Percentiles rank a stretch among this genome's conserved stretches.
phyloP scores from a whole-genome alignment of 2,888 invertebrate genomes.

The Balanococcus diminutus region DNA sequence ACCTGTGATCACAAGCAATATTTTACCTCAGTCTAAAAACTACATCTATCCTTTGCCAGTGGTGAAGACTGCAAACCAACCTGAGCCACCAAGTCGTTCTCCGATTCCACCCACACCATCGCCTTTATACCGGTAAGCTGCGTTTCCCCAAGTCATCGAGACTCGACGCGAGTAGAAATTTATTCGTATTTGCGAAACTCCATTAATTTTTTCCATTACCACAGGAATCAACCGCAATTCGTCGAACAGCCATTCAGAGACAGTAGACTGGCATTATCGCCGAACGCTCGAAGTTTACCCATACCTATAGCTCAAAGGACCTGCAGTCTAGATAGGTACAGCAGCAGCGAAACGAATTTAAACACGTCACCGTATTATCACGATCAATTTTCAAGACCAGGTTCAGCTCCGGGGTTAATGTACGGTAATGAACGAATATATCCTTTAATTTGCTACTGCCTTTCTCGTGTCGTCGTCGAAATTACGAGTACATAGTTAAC shows the following conservation, averaged over 20 bases:
- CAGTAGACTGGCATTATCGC: constrained; percentile 16
- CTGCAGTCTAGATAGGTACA: constrained; percentile 48
- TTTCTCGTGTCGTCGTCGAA: neutral
- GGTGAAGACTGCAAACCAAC: neutral
- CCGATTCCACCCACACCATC: neutral
- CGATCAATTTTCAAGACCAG: constrained; percentile 51
- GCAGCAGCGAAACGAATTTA: constrained; percentile 49
- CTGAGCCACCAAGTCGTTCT: neutral
- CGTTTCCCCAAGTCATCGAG: too few relatives aligned
- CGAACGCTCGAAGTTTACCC: constrained; percentile 36
- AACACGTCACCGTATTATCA: constrained; percentile 47
- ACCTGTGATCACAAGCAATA: constrained; percentile 44
- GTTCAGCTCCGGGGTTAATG: constrained; percentile 51
- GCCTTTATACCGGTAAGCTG: neutral
- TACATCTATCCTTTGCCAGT: constrained; percentile 10
- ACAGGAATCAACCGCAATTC: constrained; percentile 22
- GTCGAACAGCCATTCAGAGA: constrained; percentile 17
- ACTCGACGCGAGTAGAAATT: too few relatives aligned
- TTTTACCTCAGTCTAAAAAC: constrained; percentile 38
- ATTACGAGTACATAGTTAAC: neutral
- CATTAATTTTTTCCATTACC: neutral
- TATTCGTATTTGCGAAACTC: neutral
- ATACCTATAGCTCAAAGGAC: constrained; percentile 41
- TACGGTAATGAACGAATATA: constrained; percentile 43
- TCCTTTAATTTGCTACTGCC: neutral